phyloP scores from a whole-genome alignment of 2,888 invertebrate genomes.

The Sinopyrophorus schimmeli region DNA sequence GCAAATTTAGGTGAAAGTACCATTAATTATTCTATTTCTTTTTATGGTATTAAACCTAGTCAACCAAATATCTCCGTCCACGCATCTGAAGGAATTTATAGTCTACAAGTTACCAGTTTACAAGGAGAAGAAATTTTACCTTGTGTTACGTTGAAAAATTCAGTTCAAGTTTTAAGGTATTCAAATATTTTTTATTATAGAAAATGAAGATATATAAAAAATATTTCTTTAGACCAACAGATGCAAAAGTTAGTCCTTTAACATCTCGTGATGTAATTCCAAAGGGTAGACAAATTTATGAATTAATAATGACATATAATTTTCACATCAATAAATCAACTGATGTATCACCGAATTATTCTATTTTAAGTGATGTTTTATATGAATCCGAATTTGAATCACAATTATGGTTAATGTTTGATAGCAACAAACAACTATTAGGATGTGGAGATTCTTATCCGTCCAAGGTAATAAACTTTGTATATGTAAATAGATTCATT shows the following conservation, averaged over 20 bases:
- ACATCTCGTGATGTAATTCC: conserved; percentile 84
- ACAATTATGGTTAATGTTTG: conserved; percentile 96
- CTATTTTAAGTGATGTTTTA: conserved; percentile 81
- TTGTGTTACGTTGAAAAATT: conserved; percentile 71
- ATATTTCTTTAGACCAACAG: conserved; percentile 68
- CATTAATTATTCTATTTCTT: conserved; percentile 76
- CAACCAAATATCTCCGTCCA: conserved; percentile 69
- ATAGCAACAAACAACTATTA: conserved; percentile 84
- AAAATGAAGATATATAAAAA: conserved; percentile 6
- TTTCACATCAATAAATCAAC: conserved; percentile 81
- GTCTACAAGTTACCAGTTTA: conserved; percentile 70
- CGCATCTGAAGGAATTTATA: conserved; percentile 74
- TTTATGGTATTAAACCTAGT: conserved; percentile 80
- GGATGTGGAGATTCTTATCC: conserved; percentile 90
- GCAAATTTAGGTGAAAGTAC: conserved; percentile 80
- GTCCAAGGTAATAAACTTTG: conserved; percentile 66
- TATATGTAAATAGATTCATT: too few species aligned
- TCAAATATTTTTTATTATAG: conserved; percentile 12
- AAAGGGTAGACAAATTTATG: conserved; percentile 87
- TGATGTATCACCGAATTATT: conserved; percentile 79
- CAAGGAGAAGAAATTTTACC: conserved; percentile 82
- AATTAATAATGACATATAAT: conserved; percentile 83
- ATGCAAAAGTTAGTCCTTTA: conserved; percentile 78
- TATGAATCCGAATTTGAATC: conserved; percentile 97
- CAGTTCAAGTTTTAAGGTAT: conserved; percentile 71